These are phyloP conservation scores for Apodemia hepburni DNA, from an alignment of 2,888 invertebrate species.

Conservation along the genomic window DNA sequence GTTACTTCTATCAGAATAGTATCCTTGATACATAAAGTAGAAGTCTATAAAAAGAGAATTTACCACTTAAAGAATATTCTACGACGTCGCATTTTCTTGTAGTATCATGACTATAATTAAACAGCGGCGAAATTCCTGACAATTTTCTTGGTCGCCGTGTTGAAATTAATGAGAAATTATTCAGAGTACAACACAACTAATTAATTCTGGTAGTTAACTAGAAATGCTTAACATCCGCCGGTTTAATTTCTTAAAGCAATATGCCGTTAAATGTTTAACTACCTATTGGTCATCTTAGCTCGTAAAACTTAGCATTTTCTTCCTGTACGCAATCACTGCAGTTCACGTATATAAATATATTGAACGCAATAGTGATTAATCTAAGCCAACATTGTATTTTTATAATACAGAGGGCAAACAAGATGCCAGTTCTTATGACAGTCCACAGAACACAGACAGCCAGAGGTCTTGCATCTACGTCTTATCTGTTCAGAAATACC, in stretches of 20 bases:
- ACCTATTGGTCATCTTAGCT: constrained; percentile 46
- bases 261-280: constrained; percentile 24
- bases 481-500: too few species aligned
- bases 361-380: not conserved
- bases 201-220: constrained; percentile 50
- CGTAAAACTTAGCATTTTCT: constrained; percentile 55
- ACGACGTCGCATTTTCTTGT: constrained; percentile 13
- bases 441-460: too few species aligned
- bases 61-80: not conserved
- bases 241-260: constrained; percentile 60
- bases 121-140: constrained; percentile 54
- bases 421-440: too few species aligned
- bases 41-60: constrained; percentile 7
- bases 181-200: constrained; percentile 47
- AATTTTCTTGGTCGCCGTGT: constrained; percentile 44
- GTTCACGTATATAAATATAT: not conserved
- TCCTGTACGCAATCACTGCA: constrained; percentile 41
- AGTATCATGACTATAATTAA: constrained; percentile 39
- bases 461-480: too few species aligned
- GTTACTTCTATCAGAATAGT: not conserved
- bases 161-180: constrained; percentile 66
- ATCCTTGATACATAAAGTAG: not conserved
- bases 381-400: not conserved
- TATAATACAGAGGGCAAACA: too few species aligned
- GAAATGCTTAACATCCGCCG: constrained; percentile 46